Conservation (phyloP, 1,140 invertebrate species). For the Parapsyche elsis region DNA sequence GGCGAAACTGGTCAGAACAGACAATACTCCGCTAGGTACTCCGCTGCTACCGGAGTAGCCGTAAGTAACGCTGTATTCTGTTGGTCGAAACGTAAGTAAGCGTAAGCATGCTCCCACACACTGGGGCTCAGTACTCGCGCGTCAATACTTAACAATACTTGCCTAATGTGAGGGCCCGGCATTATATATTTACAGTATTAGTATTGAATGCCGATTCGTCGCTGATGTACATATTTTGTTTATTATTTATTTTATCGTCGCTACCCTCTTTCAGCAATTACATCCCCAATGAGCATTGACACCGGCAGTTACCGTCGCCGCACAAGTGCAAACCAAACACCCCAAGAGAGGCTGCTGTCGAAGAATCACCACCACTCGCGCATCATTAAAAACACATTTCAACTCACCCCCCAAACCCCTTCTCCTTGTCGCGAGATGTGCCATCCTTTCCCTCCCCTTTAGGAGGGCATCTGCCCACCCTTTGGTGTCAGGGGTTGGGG, state of each 20-base stretch:
- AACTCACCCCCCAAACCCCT: background rate
- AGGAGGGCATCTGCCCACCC: background rate
- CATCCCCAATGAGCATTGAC: constrained; percentile 47
- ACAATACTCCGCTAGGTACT: too few relatives aligned
- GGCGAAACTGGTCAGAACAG: too few relatives aligned
- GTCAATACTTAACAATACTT: too few relatives aligned
- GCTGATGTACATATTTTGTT: too few relatives aligned
- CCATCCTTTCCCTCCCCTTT: background rate
- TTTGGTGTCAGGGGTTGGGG: background rate
- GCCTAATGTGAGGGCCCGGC: too few relatives aligned
- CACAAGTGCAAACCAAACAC: constrained; percentile 9
- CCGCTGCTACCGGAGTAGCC: too few relatives aligned
- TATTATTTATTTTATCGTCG: background rate
- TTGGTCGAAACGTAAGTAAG: too few relatives aligned
- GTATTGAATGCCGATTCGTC: too few relatives aligned
- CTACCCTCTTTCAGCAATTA: constrained; percentile 38
- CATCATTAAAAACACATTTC: constrained; percentile 57
- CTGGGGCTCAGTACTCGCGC: too few relatives aligned
- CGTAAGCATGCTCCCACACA: too few relatives aligned
- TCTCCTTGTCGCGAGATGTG: background rate
- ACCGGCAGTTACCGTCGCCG: constrained; percentile 39
- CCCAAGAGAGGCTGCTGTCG: constrained; percentile 1
- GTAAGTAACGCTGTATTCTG: too few relatives aligned
- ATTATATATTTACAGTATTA: too few relatives aligned
- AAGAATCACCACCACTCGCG: constrained; percentile 48